phyloP scores from a whole-genome alignment of 1,140 invertebrate species.

The Brachionus asplanchnoidis region DNA sequence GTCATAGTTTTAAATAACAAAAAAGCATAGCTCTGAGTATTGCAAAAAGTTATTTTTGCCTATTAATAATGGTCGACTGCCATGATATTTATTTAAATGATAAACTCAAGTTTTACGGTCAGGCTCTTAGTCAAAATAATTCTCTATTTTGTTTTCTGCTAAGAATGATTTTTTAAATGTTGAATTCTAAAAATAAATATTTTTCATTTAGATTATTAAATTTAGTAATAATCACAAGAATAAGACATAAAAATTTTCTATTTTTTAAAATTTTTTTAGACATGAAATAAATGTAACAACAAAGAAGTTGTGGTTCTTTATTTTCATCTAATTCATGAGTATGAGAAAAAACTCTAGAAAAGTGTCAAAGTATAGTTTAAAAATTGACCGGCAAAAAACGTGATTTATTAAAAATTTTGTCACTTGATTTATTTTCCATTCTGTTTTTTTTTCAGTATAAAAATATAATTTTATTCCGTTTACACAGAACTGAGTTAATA shows the following conservation, averaged over 20 bases:
- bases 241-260: too few relatives aligned
- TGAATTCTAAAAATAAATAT: not conserved
- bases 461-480: too few relatives aligned
- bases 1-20: not conserved
- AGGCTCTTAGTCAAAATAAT: not conserved
- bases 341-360: too few relatives aligned
- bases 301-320: too few relatives aligned
- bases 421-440: too few relatives aligned
- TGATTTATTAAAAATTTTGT: not conserved
- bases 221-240: not conserved
- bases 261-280: not conserved
- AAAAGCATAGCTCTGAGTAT: not conserved
- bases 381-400: not conserved
- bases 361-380: too few relatives aligned
- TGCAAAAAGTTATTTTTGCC: not conserved
- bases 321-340: too few relatives aligned
- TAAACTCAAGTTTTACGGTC: not conserved
- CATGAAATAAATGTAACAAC: too few relatives aligned
- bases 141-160: not conserved
- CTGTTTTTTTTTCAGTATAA: too few relatives aligned
- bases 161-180: not conserved
- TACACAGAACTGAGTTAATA: too few relatives aligned
- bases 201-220: not conserved
- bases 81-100: not conserved
- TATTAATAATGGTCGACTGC: not conserved